A percentile compares a stretch with the other conserved stretches of the same genome.
Evolutionary conservation across 2,888 invertebrate genomes (phyloP).

Genomic region (Melieria picta): DNA sequence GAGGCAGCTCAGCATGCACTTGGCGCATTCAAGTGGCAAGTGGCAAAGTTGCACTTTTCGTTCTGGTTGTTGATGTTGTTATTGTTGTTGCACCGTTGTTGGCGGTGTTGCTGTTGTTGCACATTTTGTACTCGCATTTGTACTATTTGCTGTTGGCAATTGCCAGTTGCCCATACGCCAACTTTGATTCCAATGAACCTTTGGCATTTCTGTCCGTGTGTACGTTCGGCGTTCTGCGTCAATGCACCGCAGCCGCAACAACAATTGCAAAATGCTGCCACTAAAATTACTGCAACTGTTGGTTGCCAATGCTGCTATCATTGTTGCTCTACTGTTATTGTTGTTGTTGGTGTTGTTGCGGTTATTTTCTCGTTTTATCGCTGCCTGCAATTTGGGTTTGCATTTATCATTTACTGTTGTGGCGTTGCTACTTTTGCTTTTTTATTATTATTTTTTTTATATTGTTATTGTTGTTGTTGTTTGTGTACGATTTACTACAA

Average conservation of each 20-base stretch:
- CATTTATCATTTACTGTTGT: background rate
- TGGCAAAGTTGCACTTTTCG: constrained; percentile 31
- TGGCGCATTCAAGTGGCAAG: background rate
- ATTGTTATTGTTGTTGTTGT: constrained; percentile 20
- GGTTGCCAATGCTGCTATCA: background rate
- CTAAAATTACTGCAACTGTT: constrained; percentile 1
- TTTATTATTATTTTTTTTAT: background rate
- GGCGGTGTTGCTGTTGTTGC: constrained; percentile 15
- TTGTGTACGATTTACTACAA: constrained; percentile 14
- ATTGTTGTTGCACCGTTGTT: constrained; percentile 8
- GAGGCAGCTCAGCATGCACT: background rate
- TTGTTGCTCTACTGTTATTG: background rate
- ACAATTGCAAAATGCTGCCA: background rate
- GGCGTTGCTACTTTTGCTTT: background rate
- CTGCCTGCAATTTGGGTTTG: background rate
- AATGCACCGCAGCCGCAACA: too few species aligned
- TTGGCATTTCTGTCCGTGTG: constrained; percentile 15
- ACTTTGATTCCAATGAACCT: constrained; percentile 1
- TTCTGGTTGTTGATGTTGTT: constrained; percentile 21
- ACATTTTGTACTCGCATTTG: constrained; percentile 4
- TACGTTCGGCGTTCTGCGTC: constrained; percentile 3
- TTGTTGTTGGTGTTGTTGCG: constrained; percentile 5
- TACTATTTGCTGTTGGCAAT: constrained; percentile 18
- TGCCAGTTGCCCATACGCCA: constrained; percentile 23
- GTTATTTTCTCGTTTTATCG: background rate